Conservation (phyloP, 2,888 invertebrate genomes). For the Petrolisthes manimaculis region DNA sequence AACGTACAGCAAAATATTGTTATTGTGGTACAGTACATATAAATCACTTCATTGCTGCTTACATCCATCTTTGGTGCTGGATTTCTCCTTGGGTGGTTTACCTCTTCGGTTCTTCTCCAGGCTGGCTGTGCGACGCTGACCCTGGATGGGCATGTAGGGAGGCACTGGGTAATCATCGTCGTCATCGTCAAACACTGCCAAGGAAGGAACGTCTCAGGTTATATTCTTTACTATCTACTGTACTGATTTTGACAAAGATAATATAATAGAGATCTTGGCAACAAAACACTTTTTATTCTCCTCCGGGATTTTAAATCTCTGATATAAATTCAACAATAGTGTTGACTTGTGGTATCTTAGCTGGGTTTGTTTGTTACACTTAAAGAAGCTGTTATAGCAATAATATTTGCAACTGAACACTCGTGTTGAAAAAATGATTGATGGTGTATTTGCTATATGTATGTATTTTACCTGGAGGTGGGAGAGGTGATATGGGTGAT, state of each 20-base stretch:
- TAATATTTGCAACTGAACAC: too few species aligned
- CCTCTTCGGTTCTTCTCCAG: conserved; percentile 52
- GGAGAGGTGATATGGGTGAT: conserved; percentile 63
- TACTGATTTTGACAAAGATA: too few species aligned
- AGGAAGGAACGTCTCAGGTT: neutral
- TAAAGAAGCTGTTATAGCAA: too few species aligned
- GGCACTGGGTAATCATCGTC: conserved; percentile 73
- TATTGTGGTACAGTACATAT: too few species aligned
- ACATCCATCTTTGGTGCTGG: conserved; percentile 50
- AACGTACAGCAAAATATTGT: too few species aligned
- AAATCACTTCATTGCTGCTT: conserved; percentile 52
- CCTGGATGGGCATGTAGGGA: conserved; percentile 84
- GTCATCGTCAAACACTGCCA: conserved; percentile 60
- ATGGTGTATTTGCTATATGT: neutral
- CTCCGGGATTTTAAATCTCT: too few species aligned
- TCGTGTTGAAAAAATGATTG: neutral
- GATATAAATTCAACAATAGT: too few species aligned
- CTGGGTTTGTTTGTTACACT: too few species aligned
- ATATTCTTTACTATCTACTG: too few species aligned
- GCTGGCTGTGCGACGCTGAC: conserved; percentile 75
- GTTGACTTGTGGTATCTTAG: too few species aligned
- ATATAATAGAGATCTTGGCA: too few species aligned
- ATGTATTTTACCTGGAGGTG: conserved; percentile 67
- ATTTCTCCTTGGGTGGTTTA: conserved; percentile 57
- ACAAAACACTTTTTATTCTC: too few species aligned